Evolutionary conservation across 2,113 vertebrate genomes (phyloP).

Genomic region (Okapia johnstoni): DNA sequence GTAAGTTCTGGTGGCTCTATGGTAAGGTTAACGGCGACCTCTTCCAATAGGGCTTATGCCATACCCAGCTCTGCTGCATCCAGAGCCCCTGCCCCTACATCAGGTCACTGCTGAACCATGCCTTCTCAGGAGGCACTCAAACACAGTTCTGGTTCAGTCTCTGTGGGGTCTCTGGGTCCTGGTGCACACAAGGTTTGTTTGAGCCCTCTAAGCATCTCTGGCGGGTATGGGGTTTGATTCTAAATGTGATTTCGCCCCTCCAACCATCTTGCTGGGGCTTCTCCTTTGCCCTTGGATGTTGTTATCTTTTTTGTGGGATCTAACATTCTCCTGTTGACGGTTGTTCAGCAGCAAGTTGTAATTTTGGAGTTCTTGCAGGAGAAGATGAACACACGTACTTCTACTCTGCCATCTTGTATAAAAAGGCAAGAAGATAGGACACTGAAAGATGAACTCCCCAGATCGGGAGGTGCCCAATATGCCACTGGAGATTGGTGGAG

Average conservation of each 20-base stretch:
- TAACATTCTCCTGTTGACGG: not conserved
- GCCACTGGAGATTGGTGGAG: not conserved
- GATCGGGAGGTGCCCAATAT: not conserved
- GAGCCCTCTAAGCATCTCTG: not conserved
- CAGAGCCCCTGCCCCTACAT: not conserved
- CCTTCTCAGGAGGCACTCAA: not conserved
- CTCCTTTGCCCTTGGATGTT: not conserved
- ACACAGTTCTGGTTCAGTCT: not conserved
- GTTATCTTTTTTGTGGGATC: not conserved
- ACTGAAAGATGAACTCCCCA: not conserved
- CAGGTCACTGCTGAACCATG: not conserved
- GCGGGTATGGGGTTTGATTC: not conserved
- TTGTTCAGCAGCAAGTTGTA: not conserved
- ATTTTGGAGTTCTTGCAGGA: not conserved
- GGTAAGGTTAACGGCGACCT: not conserved
- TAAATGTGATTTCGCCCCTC: fast-evolving
- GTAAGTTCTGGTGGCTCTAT: not conserved
- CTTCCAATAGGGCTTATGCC: not conserved
- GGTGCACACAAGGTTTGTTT: not conserved
- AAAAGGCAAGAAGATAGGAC: not conserved
- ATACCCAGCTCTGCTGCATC: not conserved
- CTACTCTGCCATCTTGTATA: not conserved
- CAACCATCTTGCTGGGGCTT: not conserved
- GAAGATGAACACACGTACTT: not conserved
- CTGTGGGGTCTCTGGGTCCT: not conserved